These are phyloP conservation scores for Microcebus murinus DNA, from an alignment of 2,113 vertebrate genomes.

Conservation along the genomic window DNA sequence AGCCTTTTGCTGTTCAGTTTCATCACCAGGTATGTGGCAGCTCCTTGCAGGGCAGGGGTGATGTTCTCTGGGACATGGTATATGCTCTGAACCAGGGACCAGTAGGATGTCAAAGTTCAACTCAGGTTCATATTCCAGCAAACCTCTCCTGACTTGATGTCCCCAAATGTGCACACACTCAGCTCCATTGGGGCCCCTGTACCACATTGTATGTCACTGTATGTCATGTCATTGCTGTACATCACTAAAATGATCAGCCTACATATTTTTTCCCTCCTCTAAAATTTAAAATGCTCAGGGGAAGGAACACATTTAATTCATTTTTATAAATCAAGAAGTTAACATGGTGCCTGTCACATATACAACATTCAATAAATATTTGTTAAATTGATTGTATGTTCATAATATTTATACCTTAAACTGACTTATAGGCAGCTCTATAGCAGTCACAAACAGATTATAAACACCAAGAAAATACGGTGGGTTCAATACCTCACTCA, in stretches of 20 bases:
- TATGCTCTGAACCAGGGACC: not conserved
- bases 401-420: not conserved
- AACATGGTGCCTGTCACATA: not conserved
- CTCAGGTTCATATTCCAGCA: not conserved
- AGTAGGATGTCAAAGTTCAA: not conserved
- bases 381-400: not conserved
- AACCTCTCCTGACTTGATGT: not conserved
- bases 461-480: not conserved
- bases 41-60: too few species aligned
- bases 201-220: too few species aligned
- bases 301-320: not conserved
- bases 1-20: not conserved
- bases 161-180: too few species aligned
- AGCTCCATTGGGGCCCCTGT: too few species aligned
- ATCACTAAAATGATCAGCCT: not conserved
- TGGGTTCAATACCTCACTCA: not conserved
- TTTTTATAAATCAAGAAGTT: not conserved
- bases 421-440: not conserved
- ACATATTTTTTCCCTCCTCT: not conserved
- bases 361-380: not conserved
- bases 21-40: too few species aligned
- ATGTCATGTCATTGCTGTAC: not conserved
- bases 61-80: not conserved
- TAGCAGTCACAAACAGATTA: not conserved
- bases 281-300: not conserved